A percentile compares a stretch with the other conserved stretches of the same genome.
Evolutionary conservation across 2,113 vertebrate species (phyloP).

Genomic region (Bubo blakistoni): DNA sequence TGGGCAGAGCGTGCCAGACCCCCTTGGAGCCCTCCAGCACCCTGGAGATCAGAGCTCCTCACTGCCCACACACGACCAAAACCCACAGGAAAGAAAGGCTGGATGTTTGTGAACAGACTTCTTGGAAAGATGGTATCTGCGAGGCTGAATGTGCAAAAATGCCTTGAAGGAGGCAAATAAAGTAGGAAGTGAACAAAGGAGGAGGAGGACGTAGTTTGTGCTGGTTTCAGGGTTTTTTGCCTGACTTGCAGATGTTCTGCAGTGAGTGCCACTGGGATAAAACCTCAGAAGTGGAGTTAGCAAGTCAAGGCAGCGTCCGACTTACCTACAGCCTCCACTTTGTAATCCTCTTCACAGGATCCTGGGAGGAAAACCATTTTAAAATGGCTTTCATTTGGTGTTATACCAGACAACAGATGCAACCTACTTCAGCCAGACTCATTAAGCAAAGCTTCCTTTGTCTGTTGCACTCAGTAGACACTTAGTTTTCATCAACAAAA

Average conservation of each 20-base stretch:
- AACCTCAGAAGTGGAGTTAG: neutral
- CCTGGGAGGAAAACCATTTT: neutral
- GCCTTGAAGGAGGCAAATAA: neutral
- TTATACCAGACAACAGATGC: rapidly evolving
- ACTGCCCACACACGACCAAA: neutral
- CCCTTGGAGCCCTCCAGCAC: neutral
- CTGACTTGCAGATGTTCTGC: neutral
- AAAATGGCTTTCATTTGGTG: neutral
- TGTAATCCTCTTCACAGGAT: neutral
- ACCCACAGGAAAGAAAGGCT: neutral
- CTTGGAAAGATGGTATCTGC: neutral
- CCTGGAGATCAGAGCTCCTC: neutral
- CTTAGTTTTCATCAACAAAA: neutral
- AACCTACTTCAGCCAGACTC: neutral
- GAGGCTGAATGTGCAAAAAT: neutral
- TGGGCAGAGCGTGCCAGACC: neutral
- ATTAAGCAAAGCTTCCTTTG: neutral
- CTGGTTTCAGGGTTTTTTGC: neutral
- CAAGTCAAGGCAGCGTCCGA: neutral
- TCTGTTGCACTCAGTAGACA: neutral
- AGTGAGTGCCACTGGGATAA: neutral
- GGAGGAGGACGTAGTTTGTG: neutral
- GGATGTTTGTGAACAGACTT: neutral
- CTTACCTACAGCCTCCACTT: neutral
- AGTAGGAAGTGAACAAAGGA: neutral